phyloP scores from a whole-genome alignment of 2,797 vertebrate genomes.

The Pachyuromys duprasi region DNA sequence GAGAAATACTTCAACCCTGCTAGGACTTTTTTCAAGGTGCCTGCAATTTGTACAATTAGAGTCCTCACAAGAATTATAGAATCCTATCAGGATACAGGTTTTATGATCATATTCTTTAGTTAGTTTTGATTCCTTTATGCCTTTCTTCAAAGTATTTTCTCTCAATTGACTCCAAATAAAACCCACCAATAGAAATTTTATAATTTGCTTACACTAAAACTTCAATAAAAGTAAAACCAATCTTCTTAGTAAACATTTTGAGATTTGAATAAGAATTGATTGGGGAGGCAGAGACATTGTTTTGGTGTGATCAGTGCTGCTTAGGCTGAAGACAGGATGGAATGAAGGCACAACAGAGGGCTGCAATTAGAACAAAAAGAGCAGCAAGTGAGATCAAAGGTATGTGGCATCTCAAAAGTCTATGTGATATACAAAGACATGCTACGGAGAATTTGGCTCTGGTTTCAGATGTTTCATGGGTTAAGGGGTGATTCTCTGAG shows the following conservation, averaged over 20 bases:
- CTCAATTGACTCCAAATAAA: neutral
- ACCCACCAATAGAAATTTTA: neutral
- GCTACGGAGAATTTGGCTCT: neutral
- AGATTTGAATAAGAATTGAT: constrained; percentile 8
- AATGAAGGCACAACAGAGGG: neutral
- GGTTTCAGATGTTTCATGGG: neutral
- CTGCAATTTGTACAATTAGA: neutral
- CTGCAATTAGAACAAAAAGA: neutral
- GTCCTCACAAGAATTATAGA: neutral
- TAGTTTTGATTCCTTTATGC: neutral
- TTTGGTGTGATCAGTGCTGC: neutral
- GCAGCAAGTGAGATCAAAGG: neutral
- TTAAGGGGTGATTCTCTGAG: neutral
- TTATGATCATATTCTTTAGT: neutral
- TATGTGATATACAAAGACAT: neutral
- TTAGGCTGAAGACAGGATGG: neutral
- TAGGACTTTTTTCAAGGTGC: neutral
- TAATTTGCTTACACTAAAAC: neutral
- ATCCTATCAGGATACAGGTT: neutral
- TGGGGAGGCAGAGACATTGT: neutral
- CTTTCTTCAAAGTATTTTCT: neutral
- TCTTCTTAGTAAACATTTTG: constrained; percentile 10
- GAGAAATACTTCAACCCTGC: neutral
- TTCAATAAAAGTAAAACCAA: neutral
- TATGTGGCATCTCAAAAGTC: neutral